A percentile compares a stretch with the other conserved stretches of the same genome.
Evolutionary conservation across 1,140 invertebrate genomes (phyloP).

Genomic region (Zaprionus africanus): DNA sequence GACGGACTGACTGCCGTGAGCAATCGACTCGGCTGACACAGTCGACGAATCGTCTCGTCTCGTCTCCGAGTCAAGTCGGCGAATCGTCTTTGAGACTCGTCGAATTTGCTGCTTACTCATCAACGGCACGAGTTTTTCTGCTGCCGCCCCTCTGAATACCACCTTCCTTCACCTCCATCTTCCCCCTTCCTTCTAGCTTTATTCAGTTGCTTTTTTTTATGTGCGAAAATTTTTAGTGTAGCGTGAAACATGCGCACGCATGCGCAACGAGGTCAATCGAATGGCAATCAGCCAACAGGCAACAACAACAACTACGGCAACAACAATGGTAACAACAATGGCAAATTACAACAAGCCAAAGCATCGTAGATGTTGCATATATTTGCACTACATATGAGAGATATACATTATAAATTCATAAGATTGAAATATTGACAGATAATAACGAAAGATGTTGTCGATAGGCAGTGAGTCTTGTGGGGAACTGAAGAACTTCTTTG

Average conservation of each 20-base stretch:
- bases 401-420: neutral
- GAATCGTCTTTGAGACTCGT: constrained; percentile 33
- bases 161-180: neutral
- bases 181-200: neutral
- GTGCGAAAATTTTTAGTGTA: constrained; percentile 77
- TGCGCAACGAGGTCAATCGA: constrained; percentile 81
- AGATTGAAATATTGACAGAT: neutral
- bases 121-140: constrained; percentile 50
- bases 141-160: neutral
- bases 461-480: neutral
- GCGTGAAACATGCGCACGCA: constrained; percentile 81
- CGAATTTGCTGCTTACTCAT: constrained; percentile 68
- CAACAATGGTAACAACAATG: constrained; percentile 43
- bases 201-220: constrained; percentile 36
- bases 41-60: constrained; percentile 19
- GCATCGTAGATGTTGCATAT: constrained; percentile 24
- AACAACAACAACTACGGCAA: constrained; percentile 18
- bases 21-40: constrained; percentile 31
- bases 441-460: neutral
- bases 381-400: neutral
- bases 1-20: neutral
- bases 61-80: neutral
- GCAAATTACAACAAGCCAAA: constrained; percentile 61
- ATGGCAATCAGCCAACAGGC: constrained; percentile 69
- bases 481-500: too few relatives aligned